Evolutionary conservation across 2,113 vertebrate genomes (phyloP).

Genomic region (Bufo bufo): DNA sequence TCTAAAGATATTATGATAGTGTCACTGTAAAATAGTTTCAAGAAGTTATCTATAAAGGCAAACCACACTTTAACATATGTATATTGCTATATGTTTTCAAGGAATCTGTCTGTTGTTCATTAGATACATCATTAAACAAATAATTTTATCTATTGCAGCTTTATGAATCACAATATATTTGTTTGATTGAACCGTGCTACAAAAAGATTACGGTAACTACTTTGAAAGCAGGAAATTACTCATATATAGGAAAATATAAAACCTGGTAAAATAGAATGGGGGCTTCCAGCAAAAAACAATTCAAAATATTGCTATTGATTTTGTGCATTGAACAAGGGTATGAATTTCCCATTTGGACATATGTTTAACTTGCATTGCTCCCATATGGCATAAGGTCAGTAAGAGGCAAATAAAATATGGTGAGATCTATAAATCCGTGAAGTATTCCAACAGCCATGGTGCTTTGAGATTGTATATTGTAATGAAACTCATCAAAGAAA

Average conservation of each 20-base stretch:
- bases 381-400: background rate
- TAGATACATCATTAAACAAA: too few species aligned
- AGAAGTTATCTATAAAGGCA: too few species aligned
- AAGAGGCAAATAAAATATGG: background rate
- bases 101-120: too few species aligned
- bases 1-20: too few species aligned
- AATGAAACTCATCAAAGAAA: background rate
- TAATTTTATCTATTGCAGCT: background rate
- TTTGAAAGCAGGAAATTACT: constrained; percentile 9
- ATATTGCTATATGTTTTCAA: too few species aligned
- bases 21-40: too few species aligned
- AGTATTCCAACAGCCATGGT: background rate
- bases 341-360: constrained; percentile 21
- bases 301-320: constrained; percentile 42
- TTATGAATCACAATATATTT: background rate
- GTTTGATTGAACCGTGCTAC: background rate
- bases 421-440: background rate
- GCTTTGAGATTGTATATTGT: background rate
- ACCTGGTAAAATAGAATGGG: constrained; percentile 11
- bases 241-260: constrained; percentile 12
- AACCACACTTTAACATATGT: too few species aligned
- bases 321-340: constrained; percentile 36
- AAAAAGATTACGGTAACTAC: background rate
- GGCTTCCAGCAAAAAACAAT: constrained; percentile 38
- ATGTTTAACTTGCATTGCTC: constrained; percentile 27